These are phyloP conservation scores for Trissolcus basalis DNA, from an alignment of 1,140 invertebrate genomes.

Conservation along the genomic window DNA sequence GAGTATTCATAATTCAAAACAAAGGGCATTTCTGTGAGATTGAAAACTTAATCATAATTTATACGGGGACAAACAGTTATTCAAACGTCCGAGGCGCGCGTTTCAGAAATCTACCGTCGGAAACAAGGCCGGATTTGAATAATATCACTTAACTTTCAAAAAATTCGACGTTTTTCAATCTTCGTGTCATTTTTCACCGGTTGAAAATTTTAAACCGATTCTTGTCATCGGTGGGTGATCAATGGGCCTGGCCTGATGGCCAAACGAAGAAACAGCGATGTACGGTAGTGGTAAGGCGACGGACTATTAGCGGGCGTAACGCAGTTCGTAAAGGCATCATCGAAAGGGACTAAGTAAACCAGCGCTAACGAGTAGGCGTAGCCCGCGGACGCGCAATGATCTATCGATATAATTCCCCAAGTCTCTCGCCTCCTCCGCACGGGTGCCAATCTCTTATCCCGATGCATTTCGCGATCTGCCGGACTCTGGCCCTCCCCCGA, in stretches of 20 bases:
- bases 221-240: conserved; percentile 32
- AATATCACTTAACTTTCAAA: neutral
- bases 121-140: no score
- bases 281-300: conserved; percentile 74
- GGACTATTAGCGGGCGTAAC: conserved; percentile 75
- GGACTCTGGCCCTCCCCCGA: conserved; percentile 64
- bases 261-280: conserved; percentile 23
- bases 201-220: conserved; percentile 11
- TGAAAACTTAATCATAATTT: no score
- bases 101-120: no score
- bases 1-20: no score
- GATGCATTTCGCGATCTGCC: conserved; percentile 28
- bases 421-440: conserved; percentile 57
- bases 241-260: conserved; percentile 19
- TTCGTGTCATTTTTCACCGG: neutral
- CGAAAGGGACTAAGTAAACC: conserved; percentile 70
- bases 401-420: conserved; percentile 69
- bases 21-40: no score
- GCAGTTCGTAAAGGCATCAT: conserved; percentile 67
- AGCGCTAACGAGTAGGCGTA: conserved; percentile 76
- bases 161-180: neutral
- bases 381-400: conserved; percentile 70
- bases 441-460: conserved; percentile 56
- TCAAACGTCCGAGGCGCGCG: no score
- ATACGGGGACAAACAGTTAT: no score